Conservation (phyloP, 1,140 invertebrate genomes). For the Eueides isabella region DNA sequence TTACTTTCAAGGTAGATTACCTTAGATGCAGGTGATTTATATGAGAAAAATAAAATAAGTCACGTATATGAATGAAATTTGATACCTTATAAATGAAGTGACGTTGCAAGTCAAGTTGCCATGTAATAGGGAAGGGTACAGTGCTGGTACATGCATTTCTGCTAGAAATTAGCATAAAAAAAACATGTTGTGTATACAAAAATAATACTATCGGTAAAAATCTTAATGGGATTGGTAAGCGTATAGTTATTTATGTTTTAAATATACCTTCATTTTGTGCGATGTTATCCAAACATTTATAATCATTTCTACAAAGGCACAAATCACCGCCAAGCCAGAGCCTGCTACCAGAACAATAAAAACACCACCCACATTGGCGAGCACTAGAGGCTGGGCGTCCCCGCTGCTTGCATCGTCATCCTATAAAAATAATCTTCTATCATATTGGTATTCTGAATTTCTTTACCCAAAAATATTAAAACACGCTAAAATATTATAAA, state of each 20-base stretch:
- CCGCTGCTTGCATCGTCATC: constrained; percentile 69
- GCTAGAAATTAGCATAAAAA: constrained; percentile 13
- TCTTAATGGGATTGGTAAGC: neutral
- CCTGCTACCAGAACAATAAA: constrained; percentile 93
- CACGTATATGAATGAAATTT: constrained; percentile 1
- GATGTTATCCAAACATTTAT: constrained; percentile 69
- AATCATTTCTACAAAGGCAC: constrained; percentile 75
- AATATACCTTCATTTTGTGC: constrained; percentile 65
- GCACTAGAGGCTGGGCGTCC: constrained; percentile 86
- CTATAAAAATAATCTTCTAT: constrained; percentile 41
- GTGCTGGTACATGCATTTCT: constrained; percentile 9
- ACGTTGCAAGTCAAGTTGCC: constrained; percentile 5
- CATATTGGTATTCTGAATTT: neutral
- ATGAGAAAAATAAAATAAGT: neutral
- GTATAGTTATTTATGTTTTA: neutral
- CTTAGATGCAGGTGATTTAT: neutral
- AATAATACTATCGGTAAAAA: constrained; percentile 1
- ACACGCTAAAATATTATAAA: too few species aligned
- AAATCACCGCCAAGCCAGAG: constrained; percentile 74
- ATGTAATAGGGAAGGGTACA: constrained; percentile 9
- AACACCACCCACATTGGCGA: constrained; percentile 96
- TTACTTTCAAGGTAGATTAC: too few species aligned
- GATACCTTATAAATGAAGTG: constrained; percentile 13
- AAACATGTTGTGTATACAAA: neutral
- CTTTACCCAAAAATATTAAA: neutral